Conservation (phyloP, 2,888 invertebrate species). For the Zygaena filipendulae region DNA sequence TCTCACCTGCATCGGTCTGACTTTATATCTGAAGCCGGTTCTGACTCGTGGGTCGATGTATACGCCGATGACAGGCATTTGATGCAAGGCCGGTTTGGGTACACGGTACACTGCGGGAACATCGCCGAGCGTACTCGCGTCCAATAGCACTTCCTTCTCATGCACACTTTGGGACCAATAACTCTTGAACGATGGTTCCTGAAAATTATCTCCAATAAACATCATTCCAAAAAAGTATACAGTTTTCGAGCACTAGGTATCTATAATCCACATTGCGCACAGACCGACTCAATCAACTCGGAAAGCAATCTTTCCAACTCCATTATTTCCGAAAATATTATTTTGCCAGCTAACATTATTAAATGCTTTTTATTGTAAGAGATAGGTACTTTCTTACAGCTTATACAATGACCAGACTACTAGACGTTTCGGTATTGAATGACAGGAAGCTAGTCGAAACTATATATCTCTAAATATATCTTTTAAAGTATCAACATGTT, state of each 20-base stretch:
- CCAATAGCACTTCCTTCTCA: conserved; percentile 53
- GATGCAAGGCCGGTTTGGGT: conserved; percentile 69
- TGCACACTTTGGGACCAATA: conserved; percentile 35
- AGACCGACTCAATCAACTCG: too few species aligned
- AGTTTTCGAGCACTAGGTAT: conserved; percentile 4
- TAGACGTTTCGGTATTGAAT: too few species aligned
- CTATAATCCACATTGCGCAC: neutral
- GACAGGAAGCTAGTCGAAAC: too few species aligned
- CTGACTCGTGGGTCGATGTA: conserved; percentile 77
- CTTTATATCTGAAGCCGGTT: conserved; percentile 80
- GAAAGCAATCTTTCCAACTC: too few species aligned
- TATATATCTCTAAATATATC: too few species aligned
- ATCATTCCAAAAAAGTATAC: conserved; percentile 7
- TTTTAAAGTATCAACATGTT: too few species aligned
- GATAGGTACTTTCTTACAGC: too few species aligned
- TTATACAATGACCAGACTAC: too few species aligned
- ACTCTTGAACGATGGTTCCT: conserved; percentile 41
- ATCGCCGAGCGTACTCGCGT: conserved; percentile 72
- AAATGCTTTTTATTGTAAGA: too few species aligned
- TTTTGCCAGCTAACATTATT: too few species aligned
- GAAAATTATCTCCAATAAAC: conserved; percentile 19
- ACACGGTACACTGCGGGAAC: conserved; percentile 74
- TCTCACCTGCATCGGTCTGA: conserved; percentile 72
- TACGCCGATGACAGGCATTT: conserved; percentile 77
- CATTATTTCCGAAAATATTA: too few species aligned